Base-by-base conservation (phyloP, 2,797 vertebrate genomes). In the Tauraco hartlaubi region DNA sequence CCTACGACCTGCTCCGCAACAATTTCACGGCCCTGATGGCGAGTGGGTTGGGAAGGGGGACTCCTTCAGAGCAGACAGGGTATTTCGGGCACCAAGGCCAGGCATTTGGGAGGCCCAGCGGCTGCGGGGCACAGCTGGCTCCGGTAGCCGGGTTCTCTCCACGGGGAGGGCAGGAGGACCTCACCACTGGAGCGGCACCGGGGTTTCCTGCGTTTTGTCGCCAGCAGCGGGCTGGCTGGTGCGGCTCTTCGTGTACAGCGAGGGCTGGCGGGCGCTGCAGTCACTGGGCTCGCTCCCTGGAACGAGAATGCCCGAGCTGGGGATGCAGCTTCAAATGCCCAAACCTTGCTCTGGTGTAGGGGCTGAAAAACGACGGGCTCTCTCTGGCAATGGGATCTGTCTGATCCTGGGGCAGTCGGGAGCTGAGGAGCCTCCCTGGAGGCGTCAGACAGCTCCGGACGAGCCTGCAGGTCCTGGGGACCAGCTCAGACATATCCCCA, bases 171-270 rank as follows among this genome's bases (percentile, higher is more conserved):
- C 23, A 25, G 64, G 44, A 33, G 19, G 29, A 39, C 37, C 12
- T 51, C 3, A 2, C 12, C 1, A 1, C 8, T 1, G 6, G 15
- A 0, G 2, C 10, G n/a, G 15, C 1, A 2, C 29, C 0, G 1
- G 19, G 16, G 11, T 35, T 72, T 35, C 26, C 23, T 21, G 46
- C 5, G 0, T 11, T n/a, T 58, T 52, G 83, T 56, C 11, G 23
- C 51, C 0, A 0, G n/a, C 23, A 29, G 48, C 2, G 11, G 25
- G 23, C 39, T 64, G 35, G 13, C 23, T 8, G 31, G 5, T 9
- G 33, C 26, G 59, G 35, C 55, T 28, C 1, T 5, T 52, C 0
- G 3, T 1, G 2, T 35, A 7, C 0, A 3, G 54, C 0, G 7
- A n/a, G 51, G 28, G n/a, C n/a, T 64, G 73, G 72, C 10, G 72